phyloP scores from a whole-genome alignment of 2,797 vertebrate species.

The Pyrocephalus nanus region DNA sequence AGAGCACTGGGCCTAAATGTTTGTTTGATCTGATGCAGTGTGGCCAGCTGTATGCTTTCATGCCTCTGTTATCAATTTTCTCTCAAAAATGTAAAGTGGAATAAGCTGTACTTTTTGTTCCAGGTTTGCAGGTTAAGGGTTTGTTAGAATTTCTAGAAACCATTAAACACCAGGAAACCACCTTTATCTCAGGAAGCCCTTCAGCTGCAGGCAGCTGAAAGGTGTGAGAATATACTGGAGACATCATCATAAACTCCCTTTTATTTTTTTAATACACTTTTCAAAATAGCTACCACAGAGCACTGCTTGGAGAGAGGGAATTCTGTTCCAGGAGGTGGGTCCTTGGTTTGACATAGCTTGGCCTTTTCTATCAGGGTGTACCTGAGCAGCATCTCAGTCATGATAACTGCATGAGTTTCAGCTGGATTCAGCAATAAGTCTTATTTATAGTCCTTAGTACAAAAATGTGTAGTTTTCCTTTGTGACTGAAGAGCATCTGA shows the following conservation, averaged over 20 bases:
- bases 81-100: background rate
- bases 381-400: background rate
- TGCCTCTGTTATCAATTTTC: background rate
- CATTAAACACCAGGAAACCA: background rate
- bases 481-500: background rate
- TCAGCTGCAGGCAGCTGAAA: background rate
- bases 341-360: background rate
- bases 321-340: background rate
- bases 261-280: background rate
- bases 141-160: background rate
- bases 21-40: background rate
- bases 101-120: background rate
- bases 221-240: background rate
- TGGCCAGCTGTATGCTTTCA: background rate
- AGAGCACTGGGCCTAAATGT: background rate
- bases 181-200: background rate
- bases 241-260: background rate
- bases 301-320: background rate
- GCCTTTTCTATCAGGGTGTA: background rate
- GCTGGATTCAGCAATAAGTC: background rate
- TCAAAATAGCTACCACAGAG: background rate
- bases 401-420: background rate
- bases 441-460: background rate
- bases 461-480: background rate
- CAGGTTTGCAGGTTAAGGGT: background rate